Evolutionary conservation across 2,888 invertebrate genomes (phyloP).

Genomic region (Ligdia adustata): DNA sequence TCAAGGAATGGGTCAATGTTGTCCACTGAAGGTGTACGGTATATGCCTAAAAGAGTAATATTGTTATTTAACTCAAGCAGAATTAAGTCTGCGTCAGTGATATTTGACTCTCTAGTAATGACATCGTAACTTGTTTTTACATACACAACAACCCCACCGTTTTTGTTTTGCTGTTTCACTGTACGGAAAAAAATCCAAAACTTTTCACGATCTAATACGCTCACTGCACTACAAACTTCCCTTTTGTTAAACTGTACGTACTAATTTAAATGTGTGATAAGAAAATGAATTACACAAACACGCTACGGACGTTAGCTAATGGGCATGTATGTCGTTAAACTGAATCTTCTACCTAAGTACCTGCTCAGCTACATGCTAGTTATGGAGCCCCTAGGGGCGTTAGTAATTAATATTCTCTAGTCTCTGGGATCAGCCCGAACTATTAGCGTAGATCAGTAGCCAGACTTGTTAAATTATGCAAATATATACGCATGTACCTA

Average conservation of each 20-base stretch:
- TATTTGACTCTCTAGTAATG: not conserved
- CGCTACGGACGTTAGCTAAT: not conserved
- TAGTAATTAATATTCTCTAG: constrained; percentile 10
- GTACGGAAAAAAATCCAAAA: not conserved
- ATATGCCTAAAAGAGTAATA: not conserved
- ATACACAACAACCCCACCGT: too few relatives aligned
- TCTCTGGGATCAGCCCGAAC: not conserved
- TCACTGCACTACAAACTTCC: too few relatives aligned
- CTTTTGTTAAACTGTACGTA: too few relatives aligned
- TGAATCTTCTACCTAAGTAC: constrained; percentile 3
- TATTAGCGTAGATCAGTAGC: not conserved
- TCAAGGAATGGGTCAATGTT: not conserved
- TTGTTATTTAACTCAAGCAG: not conserved
- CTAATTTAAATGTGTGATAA: too few relatives aligned
- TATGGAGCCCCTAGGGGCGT: not conserved
- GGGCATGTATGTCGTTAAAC: not conserved
- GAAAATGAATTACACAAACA: not conserved
- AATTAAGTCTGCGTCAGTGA: not conserved
- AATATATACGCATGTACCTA: too few relatives aligned
- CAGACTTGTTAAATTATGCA: not conserved
- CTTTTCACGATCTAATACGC: too few relatives aligned
- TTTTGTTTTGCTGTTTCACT: not conserved
- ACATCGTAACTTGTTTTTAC: not conserved
- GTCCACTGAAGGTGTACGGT: not conserved
- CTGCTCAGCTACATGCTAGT: constrained; percentile 7